Conservation (phyloP, 2,888 invertebrate genomes). For the Cephus rjabovi region DNA sequence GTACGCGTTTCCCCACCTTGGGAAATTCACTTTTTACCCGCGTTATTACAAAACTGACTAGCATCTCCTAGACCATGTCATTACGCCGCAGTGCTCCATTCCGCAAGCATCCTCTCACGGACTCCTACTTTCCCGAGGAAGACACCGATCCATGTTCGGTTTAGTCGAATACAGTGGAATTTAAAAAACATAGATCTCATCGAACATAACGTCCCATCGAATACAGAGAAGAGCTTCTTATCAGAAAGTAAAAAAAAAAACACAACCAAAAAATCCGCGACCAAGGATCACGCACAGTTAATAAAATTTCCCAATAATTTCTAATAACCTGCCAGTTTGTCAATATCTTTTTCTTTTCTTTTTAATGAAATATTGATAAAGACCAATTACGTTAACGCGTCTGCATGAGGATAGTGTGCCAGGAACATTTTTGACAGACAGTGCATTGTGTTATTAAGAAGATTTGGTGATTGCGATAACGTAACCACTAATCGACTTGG, state of each 20-base stretch:
- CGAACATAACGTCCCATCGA: neutral
- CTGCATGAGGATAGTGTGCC: neutral
- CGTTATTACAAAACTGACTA: conserved; percentile 66
- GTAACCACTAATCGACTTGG: neutral
- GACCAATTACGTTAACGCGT: neutral
- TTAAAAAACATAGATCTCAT: neutral
- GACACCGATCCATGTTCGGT: conserved; percentile 1
- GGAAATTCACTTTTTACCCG: conserved; percentile 66
- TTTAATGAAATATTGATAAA: neutral
- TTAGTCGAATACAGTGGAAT: neutral
- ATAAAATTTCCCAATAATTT: neutral
- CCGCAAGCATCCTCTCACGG: conserved; percentile 57
- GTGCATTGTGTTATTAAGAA: neutral
- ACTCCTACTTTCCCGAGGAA: conserved; percentile 21
- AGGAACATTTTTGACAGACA: neutral
- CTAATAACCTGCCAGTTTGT: neutral
- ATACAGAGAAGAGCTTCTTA: neutral
- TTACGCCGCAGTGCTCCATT: conserved; percentile 64
- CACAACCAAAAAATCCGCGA: neutral
- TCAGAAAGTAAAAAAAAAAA: neutral
- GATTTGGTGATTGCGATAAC: neutral
- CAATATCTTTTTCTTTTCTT: neutral
- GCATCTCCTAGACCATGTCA: conserved; percentile 67
- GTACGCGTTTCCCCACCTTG: conserved; percentile 63
- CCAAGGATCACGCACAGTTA: neutral